Base-by-base conservation (phyloP, 2,797 vertebrate genomes). In the Pogoniulus pusillus region DNA sequence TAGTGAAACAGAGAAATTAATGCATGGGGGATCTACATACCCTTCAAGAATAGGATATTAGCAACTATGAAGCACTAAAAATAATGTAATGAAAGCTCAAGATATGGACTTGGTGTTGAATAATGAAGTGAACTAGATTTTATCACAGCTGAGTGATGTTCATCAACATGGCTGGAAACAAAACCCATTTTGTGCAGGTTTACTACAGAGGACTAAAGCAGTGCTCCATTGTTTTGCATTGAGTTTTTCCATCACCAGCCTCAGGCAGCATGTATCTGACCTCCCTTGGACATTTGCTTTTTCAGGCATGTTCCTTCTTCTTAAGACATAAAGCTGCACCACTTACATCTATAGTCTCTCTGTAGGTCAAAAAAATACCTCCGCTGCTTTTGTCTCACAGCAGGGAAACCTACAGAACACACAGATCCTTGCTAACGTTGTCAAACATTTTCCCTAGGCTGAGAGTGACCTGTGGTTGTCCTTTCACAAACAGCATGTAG, bases 281-380 rank as follows among this genome's bases (percentile, higher is more conserved):
- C 68, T 84, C 77, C 66, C 74, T 43, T 16, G 43, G 87, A 87
- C 87, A 22, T 91, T 72, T 75, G 76, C 70, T 95, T 87, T 87
- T 37, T 35, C 47, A 30, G 3, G 49, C 64, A 79, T 65, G 60
- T 83, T 87, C 93, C 63, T 71, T 57, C 37, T 70, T n/a, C 65
- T 37, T 37, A 51, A 65, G 41, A 85, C 37, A 83, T 16, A 60
- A 43, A 85, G 65, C 72, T 58, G 75, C n/a, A 45, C 39, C 0
- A 0, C 37, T 68, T 37, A 29, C 0, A 0, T 51, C 78, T 75
- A 18, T 1, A 2, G 27, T 27, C 23, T 79, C 59, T 54, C 45
- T 35, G 16, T 47, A 29, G 41, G 62, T 27, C 45, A 53, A 69
- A 85, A 80, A 65, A 84, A 69, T 1, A 57, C 22, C 63, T 87